These are phyloP conservation scores for Halocynthia aurantium DNA, from an alignment of 23 tunicate species.

Conservation along the genomic window DNA sequence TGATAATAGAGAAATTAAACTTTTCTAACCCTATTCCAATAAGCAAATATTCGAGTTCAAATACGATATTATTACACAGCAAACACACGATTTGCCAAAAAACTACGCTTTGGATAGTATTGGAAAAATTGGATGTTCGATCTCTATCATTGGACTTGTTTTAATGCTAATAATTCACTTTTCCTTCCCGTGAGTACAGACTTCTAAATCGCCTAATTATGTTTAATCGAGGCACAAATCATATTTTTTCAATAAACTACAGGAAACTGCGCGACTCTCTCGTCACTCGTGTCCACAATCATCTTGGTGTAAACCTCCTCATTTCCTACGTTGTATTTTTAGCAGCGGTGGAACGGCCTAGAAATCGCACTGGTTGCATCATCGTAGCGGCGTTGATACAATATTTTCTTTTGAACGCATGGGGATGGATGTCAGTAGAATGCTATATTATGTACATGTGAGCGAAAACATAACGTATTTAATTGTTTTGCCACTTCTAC, in stretches of 20 bases:
- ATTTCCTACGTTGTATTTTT: background rate
- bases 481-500: too few relatives aligned
- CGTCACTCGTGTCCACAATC: background rate
- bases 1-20: too few relatives aligned
- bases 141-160: constrained; percentile 3
- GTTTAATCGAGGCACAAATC: background rate
- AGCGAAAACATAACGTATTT: background rate
- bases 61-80: background rate
- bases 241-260: background rate
- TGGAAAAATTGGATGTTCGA: background rate
- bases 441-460: constrained; percentile 3
- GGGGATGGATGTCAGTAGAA: constrained; percentile 11
- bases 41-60: background rate
- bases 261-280: background rate
- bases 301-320: background rate
- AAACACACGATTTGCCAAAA: background rate
- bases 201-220: background rate
- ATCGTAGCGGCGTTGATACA: background rate
- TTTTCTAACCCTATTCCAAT: too few relatives aligned
- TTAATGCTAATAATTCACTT: constrained; percentile 3
- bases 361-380: background rate
- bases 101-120: background rate
- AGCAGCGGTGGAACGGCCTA: background rate
- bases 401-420: background rate
- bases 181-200: background rate